A percentile compares a stretch with the other conserved stretches of the same genome.
Conservation (phyloP, 2,888 invertebrate genomes). For the Cantharis nigra region DNA sequence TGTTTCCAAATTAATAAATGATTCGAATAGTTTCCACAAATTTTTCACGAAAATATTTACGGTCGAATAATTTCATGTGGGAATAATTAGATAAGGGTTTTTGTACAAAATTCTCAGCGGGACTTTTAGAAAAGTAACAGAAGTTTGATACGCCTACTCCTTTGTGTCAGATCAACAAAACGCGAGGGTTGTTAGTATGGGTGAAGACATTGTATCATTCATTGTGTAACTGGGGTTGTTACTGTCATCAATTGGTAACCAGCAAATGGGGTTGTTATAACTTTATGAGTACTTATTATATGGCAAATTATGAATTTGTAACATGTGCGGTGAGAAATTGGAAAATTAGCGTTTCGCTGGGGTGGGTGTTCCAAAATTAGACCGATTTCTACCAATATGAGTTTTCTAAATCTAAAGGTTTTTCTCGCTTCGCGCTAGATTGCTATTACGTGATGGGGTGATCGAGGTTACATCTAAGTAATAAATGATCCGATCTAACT, state of each 20-base stretch:
- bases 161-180: slow-evolving; percentile 14
- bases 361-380: slow-evolving; percentile 1
- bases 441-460: not conserved
- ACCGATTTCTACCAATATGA: not conserved
- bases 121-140: slow-evolving; percentile 28
- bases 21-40: not conserved
- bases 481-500: slow-evolving; percentile 18
- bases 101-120: slow-evolving; percentile 14
- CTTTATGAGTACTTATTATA: slow-evolving; percentile 32
- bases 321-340: slow-evolving; percentile 31
- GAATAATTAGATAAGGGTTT: not conserved
- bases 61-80: not conserved
- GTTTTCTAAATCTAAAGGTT: not conserved
- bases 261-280: slow-evolving; percentile 33
- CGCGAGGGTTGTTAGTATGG: slow-evolving; percentile 18
- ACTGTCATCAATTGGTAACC: slow-evolving; percentile 24
- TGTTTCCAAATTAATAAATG: not conserved
- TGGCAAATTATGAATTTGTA: slow-evolving; percentile 32
- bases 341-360: slow-evolving; percentile 22
- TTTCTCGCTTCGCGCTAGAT: slow-evolving; percentile 5
- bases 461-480: not conserved
- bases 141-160: slow-evolving; percentile 25
- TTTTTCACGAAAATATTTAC: not conserved
- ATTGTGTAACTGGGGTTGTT: slow-evolving; percentile 28
- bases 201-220: slow-evolving; percentile 27